These are phyloP conservation scores for Crax fasciolata DNA, from an alignment of 2,797 vertebrate genomes.

Conservation along the genomic window DNA sequence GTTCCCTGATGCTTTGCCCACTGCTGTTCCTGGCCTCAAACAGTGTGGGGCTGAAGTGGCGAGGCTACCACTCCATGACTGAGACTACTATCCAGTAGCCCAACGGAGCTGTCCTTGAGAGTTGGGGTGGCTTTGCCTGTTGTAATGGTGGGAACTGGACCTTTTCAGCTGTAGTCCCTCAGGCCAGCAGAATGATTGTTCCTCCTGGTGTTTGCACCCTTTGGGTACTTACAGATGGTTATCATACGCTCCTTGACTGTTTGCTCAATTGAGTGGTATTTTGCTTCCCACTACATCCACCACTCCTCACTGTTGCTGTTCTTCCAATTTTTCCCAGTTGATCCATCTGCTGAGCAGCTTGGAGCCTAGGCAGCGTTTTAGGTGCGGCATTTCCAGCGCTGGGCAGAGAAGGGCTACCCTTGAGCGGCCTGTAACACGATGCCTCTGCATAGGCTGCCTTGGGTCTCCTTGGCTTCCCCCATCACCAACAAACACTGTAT, in stretches of 20 bases:
- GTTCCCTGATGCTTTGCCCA: not conserved
- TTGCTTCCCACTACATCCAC: not conserved
- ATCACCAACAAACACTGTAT: not conserved
- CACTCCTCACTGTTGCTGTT: not conserved
- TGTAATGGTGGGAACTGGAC: not conserved
- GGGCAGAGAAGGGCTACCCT: constrained; percentile 27
- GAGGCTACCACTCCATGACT: not conserved
- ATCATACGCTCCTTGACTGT: not conserved
- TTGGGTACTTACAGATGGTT: not conserved
- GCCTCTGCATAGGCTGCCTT: constrained; percentile 20
- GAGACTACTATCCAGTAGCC: not conserved
- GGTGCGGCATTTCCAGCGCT: constrained; percentile 30
- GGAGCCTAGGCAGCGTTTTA: not conserved
- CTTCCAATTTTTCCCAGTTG: not conserved
- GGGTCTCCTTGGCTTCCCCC: constrained; percentile 64
- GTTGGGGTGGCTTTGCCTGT: not conserved
- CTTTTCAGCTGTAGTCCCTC: not conserved
- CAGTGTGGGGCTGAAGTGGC: not conserved
- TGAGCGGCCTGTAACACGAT: constrained; percentile 44
- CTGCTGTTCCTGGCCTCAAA: constrained; percentile 8
- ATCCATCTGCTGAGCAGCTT: constrained; percentile 3
- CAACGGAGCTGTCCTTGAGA: not conserved
- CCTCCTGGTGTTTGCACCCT: not conserved
- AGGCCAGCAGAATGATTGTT: not conserved
- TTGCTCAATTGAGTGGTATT: not conserved